These are phyloP conservation scores for Pipa parva DNA, from an alignment of 2,113 vertebrate species.

Conservation along the genomic window DNA sequence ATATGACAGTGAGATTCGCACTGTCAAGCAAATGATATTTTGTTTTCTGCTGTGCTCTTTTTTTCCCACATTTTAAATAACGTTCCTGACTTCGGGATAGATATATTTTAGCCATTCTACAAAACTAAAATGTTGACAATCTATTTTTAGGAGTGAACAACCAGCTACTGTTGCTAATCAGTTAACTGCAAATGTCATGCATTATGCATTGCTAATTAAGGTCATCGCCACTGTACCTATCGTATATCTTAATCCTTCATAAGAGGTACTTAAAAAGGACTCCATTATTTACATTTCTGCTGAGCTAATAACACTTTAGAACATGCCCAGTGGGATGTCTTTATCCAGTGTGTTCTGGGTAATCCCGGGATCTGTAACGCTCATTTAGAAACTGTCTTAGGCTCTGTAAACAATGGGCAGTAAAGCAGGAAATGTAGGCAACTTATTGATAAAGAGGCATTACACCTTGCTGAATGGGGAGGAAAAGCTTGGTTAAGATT, in stretches of 20 bases:
- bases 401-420: conserved; percentile 64
- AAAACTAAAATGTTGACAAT: too few species aligned
- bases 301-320: conserved; percentile 65
- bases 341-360: conserved; percentile 49
- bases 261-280: conserved; percentile 48
- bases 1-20: too few species aligned
- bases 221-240: conserved; percentile 36
- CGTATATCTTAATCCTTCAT: conserved; percentile 47
- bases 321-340: conserved; percentile 52
- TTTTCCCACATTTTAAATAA: too few species aligned
- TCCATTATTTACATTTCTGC: conserved; percentile 55
- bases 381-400: conserved; percentile 64
- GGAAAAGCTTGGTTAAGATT: conserved; percentile 51
- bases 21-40: too few species aligned
- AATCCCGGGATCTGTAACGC: conserved; percentile 57
- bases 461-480: conserved; percentile 44
- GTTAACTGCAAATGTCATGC: not conserved
- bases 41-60: too few species aligned
- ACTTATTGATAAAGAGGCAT: conserved; percentile 53
- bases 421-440: conserved; percentile 63
- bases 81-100: too few species aligned
- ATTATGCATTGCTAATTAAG: conserved; percentile 45
- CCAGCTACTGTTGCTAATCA: too few species aligned
- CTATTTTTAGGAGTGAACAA: too few species aligned
- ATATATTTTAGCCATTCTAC: too few species aligned